Evolutionary conservation across 2,888 invertebrate genomes (phyloP), one percentile per base, ranked within the genome.

Genomic region (Stictocephala bisonia): DNA sequence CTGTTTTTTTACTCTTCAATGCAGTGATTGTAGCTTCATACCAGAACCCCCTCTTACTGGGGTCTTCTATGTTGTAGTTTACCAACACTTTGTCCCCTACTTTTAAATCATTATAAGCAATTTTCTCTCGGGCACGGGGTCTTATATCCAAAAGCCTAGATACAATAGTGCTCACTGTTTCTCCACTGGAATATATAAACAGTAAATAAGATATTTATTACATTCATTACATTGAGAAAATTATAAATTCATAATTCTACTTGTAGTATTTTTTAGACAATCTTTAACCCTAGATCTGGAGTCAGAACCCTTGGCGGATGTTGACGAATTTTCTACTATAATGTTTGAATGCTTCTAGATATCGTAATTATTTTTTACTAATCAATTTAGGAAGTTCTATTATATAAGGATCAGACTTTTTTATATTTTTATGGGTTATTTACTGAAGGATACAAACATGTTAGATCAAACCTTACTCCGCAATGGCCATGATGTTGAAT

Each of bases 51-150:
- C 88, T 85, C 77, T 88, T 87, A 22, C 85, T 83, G 0, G 90
- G 89, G 11, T 90, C 85, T 72, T 93, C 93, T 9, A 89, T 85
- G 81, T 94, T 93, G 80, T 92, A 88, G 83, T 94, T 94, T 0
- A 90, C 86, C 88, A 95, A 88, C 7, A 94, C 89, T 68, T 81
- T 86, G 78, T 90, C 87, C 0, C 90, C 91, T 3, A 85, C 82
- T 78, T 87, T 83, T 24, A 93, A 81, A 67, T 90, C 85, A 1
- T 85, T 82, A 13, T 87, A 80, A 18, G 86, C 82, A 64, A 91
- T 83, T 24, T 84, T 83, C 26, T 83, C 85, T 75, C 87, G 85
- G 0, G 93, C 90, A 78, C 93, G 85, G 0, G 94, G 94, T 71
- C 94, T 86, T 66, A 94, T 87, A 74, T 87, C 86, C 56, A 86